Evolutionary conservation across 2,113 vertebrate species (phyloP).

Genomic region (Bettongia penicillata): DNA sequence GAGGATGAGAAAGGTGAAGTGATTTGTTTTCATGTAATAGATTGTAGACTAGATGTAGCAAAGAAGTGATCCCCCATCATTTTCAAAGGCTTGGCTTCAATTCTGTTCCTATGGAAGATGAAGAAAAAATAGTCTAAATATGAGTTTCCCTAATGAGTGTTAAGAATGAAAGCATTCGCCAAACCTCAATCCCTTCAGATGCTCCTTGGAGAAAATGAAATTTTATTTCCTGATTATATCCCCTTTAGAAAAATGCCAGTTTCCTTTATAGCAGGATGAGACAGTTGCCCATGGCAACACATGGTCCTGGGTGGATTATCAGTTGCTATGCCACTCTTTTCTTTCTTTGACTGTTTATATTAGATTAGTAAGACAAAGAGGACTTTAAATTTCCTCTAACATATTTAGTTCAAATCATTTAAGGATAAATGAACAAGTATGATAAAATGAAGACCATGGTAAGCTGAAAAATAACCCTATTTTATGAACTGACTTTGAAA

Average conservation of each 20-base stretch:
- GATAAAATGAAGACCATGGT: not conserved
- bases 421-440: not conserved
- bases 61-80: not conserved
- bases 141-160: not conserved
- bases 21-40: not conserved
- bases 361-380: not conserved
- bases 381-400: not conserved
- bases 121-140: too few relatives aligned
- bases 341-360: not conserved
- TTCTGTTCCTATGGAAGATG: not conserved
- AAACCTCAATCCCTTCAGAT: not conserved
- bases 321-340: not conserved
- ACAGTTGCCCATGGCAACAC: not conserved
- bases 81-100: not conserved
- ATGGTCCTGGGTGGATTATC: not conserved
- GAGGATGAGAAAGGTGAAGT: not conserved
- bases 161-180: not conserved
- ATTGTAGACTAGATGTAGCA: not conserved
- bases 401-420: not conserved
- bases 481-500: not conserved
- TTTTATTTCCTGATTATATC: fast-evolving
- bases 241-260: not conserved
- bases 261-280: not conserved
- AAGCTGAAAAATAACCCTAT: not conserved
- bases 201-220: not conserved